Percentiles rank a stretch among this genome's conserved stretches.
phyloP scores from a whole-genome alignment of 2,888 invertebrate species.

The Apantesis nais region DNA sequence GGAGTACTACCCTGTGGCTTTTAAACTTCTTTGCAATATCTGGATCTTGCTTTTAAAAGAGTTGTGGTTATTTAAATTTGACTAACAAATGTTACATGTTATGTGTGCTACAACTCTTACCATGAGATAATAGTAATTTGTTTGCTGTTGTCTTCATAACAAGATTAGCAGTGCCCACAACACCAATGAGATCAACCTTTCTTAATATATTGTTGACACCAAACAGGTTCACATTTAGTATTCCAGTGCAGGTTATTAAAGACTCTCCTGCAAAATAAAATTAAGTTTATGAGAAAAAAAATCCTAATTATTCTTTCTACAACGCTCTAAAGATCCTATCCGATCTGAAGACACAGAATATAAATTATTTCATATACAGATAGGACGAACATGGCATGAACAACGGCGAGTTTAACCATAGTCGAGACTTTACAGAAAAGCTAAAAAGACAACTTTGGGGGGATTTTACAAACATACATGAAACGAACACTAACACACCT shows the following conservation, averaged over 20 bases:
- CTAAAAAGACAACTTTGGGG: no score
- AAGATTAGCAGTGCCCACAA: slow-evolving; percentile 66
- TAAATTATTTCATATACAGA: no score
- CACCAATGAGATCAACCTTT: slow-evolving; percentile 65
- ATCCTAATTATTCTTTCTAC: not conserved
- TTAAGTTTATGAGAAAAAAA: not conserved
- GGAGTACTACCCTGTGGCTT: not conserved
- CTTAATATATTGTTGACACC: slow-evolving; percentile 65
- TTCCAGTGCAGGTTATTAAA: slow-evolving; percentile 59
- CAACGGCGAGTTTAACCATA: no score
- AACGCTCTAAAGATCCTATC: no score
- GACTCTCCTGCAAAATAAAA: slow-evolving; percentile 54
- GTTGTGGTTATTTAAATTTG: not conserved
- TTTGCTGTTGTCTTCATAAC: slow-evolving; percentile 52
- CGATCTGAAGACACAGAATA: no score
- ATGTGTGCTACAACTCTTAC: slow-evolving; percentile 55
- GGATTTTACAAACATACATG: no score
- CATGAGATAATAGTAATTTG: slow-evolving; percentile 62
- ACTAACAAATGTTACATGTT: not conserved
- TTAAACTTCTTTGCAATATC: not conserved
- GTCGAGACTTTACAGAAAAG: no score
- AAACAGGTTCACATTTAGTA: slow-evolving; percentile 67
- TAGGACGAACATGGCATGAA: no score
- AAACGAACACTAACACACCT: no score
- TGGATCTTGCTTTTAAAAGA: not conserved